Percentiles rank a stretch among this genome's conserved stretches.
Conservation (phyloP, 2,113 vertebrate species). For the Prionailurus viverrinus region DNA sequence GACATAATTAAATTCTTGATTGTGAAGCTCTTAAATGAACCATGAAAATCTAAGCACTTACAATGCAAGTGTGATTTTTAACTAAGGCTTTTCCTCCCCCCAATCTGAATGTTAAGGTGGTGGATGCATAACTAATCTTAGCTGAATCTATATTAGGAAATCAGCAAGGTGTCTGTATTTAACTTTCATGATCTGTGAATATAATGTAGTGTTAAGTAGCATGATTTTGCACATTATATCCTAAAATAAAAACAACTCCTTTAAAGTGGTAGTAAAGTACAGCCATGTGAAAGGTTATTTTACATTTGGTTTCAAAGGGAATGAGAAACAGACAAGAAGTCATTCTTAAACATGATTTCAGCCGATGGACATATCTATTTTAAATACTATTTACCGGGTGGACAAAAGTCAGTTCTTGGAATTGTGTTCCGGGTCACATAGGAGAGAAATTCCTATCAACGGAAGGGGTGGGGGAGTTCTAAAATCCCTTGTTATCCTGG, state of each 20-base stretch:
- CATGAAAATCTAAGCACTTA: slow-evolving; percentile 75
- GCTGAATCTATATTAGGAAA: slow-evolving; percentile 79
- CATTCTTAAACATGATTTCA: background rate
- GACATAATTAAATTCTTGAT: slow-evolving; percentile 82
- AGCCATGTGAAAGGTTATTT: slow-evolving; percentile 41
- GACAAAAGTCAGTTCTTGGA: background rate
- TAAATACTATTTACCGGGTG: background rate
- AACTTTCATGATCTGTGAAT: slow-evolving; percentile 73
- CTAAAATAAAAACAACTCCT: slow-evolving; percentile 70
- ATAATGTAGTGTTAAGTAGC: slow-evolving; percentile 73
- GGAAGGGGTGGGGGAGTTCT: background rate
- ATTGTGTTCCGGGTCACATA: background rate
- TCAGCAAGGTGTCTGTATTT: slow-evolving; percentile 81
- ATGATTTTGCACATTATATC: slow-evolving; percentile 72
- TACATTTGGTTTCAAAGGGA: slow-evolving; percentile 44
- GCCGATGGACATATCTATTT: background rate
- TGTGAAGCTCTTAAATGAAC: slow-evolving; percentile 79
- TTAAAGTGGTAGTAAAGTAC: slow-evolving; percentile 36
- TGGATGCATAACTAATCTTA: slow-evolving; percentile 81
- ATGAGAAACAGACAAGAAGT: slow-evolving; percentile 23
- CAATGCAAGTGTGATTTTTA: slow-evolving; percentile 77
- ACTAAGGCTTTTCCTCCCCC: slow-evolving; percentile 45
- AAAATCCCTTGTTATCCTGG: background rate
- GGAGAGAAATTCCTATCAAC: background rate
- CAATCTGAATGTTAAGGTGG: slow-evolving; percentile 75